Evolutionary conservation across 2,113 vertebrate species (phyloP).

Genomic region (Cnemophilus loriae): DNA sequence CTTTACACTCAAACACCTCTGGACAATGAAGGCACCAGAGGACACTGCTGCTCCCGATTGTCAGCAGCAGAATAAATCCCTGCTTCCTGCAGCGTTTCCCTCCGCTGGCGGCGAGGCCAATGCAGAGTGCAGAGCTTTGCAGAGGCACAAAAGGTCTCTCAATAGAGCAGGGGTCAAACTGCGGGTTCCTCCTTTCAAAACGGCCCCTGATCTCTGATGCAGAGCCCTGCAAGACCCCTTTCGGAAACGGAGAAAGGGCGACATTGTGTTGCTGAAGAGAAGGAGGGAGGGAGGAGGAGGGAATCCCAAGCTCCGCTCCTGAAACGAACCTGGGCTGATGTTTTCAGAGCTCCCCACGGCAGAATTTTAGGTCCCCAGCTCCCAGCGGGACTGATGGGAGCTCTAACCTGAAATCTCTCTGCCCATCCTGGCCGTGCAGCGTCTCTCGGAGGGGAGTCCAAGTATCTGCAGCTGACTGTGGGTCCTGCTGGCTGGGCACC

Average conservation of each 20-base stretch:
- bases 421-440: not conserved
- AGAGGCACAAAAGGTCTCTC: slow-evolving; percentile 44
- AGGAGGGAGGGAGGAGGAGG: not conserved
- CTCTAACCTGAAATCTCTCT: not conserved
- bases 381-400: not conserved
- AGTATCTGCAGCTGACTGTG: not conserved
- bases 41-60: slow-evolving; percentile 30
- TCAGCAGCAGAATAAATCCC: not conserved
- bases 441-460: not conserved
- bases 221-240: not conserved
- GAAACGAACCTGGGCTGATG: not conserved
- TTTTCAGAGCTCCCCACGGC: not conserved
- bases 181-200: not conserved
- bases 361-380: not conserved
- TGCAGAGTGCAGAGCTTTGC: not conserved
- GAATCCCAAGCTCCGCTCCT: not conserved
- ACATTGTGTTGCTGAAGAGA: not conserved
- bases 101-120: not conserved
- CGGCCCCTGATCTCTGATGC: slow-evolving; percentile 10
- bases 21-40: slow-evolving; percentile 63
- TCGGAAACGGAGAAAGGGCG: not conserved
- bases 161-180: slow-evolving; percentile 11
- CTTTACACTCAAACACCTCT: slow-evolving; percentile 65
- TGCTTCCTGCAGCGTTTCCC: slow-evolving; percentile 39
- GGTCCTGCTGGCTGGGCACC: not conserved